phyloP scores from a whole-genome alignment of 2,113 vertebrate species.

The Actinemys pallida region DNA sequence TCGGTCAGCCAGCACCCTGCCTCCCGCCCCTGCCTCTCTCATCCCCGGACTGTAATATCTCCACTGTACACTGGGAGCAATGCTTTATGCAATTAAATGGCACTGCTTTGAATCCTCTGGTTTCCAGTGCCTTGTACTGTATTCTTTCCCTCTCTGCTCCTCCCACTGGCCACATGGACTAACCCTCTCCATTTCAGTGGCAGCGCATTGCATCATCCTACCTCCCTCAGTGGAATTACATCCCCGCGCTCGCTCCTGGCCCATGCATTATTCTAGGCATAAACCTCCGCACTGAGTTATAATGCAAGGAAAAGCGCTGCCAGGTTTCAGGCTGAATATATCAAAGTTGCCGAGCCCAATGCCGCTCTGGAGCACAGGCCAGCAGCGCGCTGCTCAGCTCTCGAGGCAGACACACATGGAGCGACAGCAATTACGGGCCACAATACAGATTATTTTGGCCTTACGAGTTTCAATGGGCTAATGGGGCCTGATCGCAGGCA shows the following conservation, averaged over 20 bases:
- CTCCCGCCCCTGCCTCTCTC: neutral
- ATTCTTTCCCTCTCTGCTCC: neutral
- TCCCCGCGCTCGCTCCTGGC: neutral
- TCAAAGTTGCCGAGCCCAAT: neutral
- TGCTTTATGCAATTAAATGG: neutral
- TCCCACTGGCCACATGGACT: rapidly evolving
- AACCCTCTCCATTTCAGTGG: neutral
- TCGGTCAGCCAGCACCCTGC: neutral
- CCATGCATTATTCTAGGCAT: neutral
- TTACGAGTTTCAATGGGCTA: neutral
- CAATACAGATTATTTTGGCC: rapidly evolving
- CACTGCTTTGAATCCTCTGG: neutral
- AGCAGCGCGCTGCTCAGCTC: neutral
- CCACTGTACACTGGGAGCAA: neutral
- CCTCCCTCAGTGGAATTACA: neutral
- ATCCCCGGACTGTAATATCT: neutral
- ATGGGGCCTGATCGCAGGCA: slow-evolving; percentile 7
- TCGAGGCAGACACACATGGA: neutral
- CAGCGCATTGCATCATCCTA: rapidly evolving
- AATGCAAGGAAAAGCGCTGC: neutral
- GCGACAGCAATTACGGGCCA: neutral
- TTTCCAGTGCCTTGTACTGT: neutral
- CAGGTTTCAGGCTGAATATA: neutral
- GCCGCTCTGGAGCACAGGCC: neutral
- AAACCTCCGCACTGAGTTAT: neutral